A percentile compares a stretch with the other conserved stretches of the same genome.
Evolutionary conservation across 1,140 invertebrate genomes (phyloP).

Genomic region (Diachasmimorpha longicaudata): DNA sequence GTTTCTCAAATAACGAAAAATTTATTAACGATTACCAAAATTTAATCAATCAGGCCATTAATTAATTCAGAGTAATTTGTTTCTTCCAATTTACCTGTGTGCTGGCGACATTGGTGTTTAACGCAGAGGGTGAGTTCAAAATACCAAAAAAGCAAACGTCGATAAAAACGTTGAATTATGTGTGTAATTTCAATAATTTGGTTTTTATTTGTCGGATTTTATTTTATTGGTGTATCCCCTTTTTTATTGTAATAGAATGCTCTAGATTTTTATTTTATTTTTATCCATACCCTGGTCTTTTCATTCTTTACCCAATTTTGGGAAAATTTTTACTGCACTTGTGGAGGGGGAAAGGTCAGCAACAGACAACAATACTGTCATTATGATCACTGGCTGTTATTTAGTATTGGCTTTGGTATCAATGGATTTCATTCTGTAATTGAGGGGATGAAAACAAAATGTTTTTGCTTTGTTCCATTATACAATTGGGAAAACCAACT

Average conservation of each 20-base stretch:
- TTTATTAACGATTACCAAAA: neutral
- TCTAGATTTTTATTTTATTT: neutral
- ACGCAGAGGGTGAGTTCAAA: conserved; percentile 57
- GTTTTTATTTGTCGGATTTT: conserved; percentile 28
- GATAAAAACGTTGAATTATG: conserved; percentile 31
- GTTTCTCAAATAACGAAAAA: conserved; percentile 18
- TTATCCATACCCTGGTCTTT: neutral
- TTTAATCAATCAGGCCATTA: conserved; percentile 38
- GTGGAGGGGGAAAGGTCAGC: neutral
- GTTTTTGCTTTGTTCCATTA: too few species aligned
- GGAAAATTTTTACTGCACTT: neutral
- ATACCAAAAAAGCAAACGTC: conserved; percentile 26
- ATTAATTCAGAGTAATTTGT: conserved; percentile 47
- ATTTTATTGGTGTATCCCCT: neutral
- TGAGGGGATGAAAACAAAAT: neutral
- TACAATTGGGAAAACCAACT: neutral
- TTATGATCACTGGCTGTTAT: neutral
- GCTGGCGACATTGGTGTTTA: conserved; percentile 54
- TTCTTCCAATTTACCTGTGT: conserved; percentile 52
- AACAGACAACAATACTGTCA: neutral
- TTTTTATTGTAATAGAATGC: neutral
- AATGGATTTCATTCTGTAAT: neutral
- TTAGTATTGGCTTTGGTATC: neutral
- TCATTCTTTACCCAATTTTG: neutral
- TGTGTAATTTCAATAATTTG: conserved; percentile 38